phyloP scores from a whole-genome alignment of 2,888 invertebrate genomes.

The Eupithecia subfuscata region DNA sequence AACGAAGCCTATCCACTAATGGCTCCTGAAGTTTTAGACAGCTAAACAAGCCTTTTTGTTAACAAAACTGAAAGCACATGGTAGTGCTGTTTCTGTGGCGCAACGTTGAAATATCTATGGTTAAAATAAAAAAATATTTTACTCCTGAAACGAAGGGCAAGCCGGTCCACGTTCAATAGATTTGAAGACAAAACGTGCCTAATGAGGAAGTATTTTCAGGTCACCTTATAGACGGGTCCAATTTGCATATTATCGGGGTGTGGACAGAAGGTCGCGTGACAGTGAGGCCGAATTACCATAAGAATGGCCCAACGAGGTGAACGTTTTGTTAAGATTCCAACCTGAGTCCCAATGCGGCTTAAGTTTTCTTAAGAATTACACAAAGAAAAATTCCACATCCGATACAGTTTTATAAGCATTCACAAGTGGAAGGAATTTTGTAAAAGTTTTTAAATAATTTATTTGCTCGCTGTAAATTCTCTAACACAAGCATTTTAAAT shows the following conservation, averaged over 20 bases:
- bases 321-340: slow-evolving; percentile 73
- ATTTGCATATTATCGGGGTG: slow-evolving; percentile 82
- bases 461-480: slow-evolving; percentile 1
- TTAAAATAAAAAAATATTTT: not conserved
- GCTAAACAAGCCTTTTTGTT: slow-evolving; percentile 66
- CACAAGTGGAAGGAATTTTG: slow-evolving; percentile 12
- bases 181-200: slow-evolving; percentile 63
- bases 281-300: slow-evolving; percentile 76
- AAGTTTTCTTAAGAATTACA: slow-evolving; percentile 66
- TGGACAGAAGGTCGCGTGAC: slow-evolving; percentile 81
- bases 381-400: slow-evolving; percentile 48
- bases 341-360: slow-evolving; percentile 66
- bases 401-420: slow-evolving; percentile 27
- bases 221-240: slow-evolving; percentile 72
- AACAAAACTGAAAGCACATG: not conserved
- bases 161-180: slow-evolving; percentile 46
- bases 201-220: slow-evolving; percentile 77
- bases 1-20: slow-evolving; percentile 75
- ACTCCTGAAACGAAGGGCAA: not conserved
- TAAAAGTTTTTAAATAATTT: slow-evolving; percentile 11
- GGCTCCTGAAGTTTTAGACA: slow-evolving; percentile 71
- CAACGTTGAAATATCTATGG: not conserved
- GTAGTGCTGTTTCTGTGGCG: not conserved
- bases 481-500: not conserved
- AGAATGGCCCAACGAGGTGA: slow-evolving; percentile 77